Evolutionary conservation across 2,797 vertebrate genomes (phyloP), one percentile per base, ranked within the genome.

Genomic region (Scomberomorus guttatus): DNA sequence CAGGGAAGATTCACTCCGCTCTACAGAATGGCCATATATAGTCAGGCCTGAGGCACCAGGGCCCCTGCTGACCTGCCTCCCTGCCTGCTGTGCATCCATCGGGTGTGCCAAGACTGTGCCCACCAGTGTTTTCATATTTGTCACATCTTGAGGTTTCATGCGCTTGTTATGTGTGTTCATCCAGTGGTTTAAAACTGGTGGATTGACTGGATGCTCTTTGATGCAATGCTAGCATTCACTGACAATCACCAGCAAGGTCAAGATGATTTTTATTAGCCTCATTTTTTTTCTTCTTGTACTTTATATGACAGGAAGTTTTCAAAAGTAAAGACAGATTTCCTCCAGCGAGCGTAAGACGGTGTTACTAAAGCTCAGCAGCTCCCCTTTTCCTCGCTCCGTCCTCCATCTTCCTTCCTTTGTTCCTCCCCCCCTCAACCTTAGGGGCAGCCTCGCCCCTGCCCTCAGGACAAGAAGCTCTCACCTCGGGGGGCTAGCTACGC

Each of bases 1-100:
- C 72, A n/a, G 69, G 34, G 69, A 80, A 87, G 84, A 75, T 79
- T 81, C 55, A 62, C 69, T 27, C 71, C 24, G 70, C 77, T 77
- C 68, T 63, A 81, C 83, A 85, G 63, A 82, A 79, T 44, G 46
- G 48, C 91, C 91, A 72, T 87, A 92, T 91, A 90, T 90, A 92
- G 91, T 83, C 91, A 83, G 77, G 51, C 70, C 71, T 29, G 65
- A 68, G 75, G 79, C 70, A 0, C 32, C 58, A 14, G 62, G 51
- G 57, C 72, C 70, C 75, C 79, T 18, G 29, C 64, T 81, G 84
- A 81, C 65, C 83, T 74, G 77, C 72, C 55, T 78, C 52, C 37
- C 60, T 5, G 79, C 32, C 59, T 85, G 81, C 73, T 83, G 24
- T 85, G 77, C 79, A 66, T 89, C 83, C 20, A 52, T 4, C 3